Evolutionary conservation across 2,888 invertebrate genomes (phyloP).

Genomic region (Helleia helle): DNA sequence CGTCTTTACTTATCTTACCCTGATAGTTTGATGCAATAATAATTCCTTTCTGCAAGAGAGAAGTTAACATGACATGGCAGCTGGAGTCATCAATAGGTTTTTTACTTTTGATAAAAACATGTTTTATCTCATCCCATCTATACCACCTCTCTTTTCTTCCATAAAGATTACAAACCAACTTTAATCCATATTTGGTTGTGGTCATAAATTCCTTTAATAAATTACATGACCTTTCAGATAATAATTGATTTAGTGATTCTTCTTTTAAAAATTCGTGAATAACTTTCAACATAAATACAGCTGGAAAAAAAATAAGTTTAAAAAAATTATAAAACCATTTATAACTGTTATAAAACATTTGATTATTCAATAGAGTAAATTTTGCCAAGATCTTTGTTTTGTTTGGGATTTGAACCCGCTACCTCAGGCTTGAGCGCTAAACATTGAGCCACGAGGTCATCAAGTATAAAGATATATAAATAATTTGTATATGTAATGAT

Average conservation of each 20-base stretch:
- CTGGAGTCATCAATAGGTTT: slow-evolving; percentile 23
- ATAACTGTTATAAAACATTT: too few relatives aligned
- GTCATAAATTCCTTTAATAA: slow-evolving; percentile 31
- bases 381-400: too few relatives aligned
- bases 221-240: slow-evolving; percentile 29
- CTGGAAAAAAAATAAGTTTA: slow-evolving; percentile 29
- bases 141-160: slow-evolving; percentile 55
- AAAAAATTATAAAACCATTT: neutral
- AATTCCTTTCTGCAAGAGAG: slow-evolving; percentile 33
- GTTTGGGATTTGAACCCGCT: too few relatives aligned
- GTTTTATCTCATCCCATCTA: slow-evolving; percentile 28
- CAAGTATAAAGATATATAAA: too few relatives aligned
- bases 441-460: too few relatives aligned
- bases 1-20: too few relatives aligned
- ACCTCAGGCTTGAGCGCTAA: too few relatives aligned
- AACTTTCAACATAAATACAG: slow-evolving; percentile 39
- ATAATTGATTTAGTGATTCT: slow-evolving; percentile 29
- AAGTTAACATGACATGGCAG: slow-evolving; percentile 29
- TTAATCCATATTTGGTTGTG: slow-evolving; percentile 36
- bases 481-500: too few relatives aligned
- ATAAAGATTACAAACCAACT: slow-evolving; percentile 47
- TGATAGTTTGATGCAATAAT: slow-evolving; percentile 22
- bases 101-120: slow-evolving; percentile 26
- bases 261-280: slow-evolving; percentile 40
- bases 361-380: too few relatives aligned